These are phyloP conservation scores for Penaeus monodon DNA, from an alignment of 2,888 invertebrate genomes.

Conservation along the genomic window DNA sequence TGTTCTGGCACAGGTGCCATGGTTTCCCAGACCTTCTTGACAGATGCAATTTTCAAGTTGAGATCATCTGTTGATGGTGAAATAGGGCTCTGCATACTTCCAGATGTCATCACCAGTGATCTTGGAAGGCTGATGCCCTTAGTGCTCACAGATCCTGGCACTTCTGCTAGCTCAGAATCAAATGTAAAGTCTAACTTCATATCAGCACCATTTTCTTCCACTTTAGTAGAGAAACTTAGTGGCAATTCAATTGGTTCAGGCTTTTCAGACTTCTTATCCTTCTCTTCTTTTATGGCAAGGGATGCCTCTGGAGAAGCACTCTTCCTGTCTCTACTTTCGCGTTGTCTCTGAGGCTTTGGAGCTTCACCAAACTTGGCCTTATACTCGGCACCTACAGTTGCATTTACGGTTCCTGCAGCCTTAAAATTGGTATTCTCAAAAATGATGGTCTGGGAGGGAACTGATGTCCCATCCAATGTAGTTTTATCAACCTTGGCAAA, in stretches of 20 bases:
- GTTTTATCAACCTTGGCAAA: constrained; percentile 72
- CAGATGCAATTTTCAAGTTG: constrained; percentile 93
- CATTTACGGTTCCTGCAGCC: constrained; percentile 75
- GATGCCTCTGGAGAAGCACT: constrained; percentile 47
- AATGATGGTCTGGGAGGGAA: constrained; percentile 74
- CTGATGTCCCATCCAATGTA: constrained; percentile 78
- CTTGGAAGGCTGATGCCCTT: constrained; percentile 49
- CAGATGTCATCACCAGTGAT: constrained; percentile 49
- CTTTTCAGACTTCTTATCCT: constrained; percentile 58
- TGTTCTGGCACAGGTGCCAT: constrained; percentile 64
- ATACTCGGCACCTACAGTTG: constrained; percentile 67
- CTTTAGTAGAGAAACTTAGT: constrained; percentile 57
- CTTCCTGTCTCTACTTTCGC: constrained; percentile 66
- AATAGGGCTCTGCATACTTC: constrained; percentile 54
- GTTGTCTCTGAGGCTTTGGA: constrained; percentile 68
- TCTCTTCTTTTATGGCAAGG: constrained; percentile 54
- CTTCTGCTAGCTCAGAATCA: constrained; percentile 79
- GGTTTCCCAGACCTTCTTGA: constrained; percentile 79
- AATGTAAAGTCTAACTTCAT: constrained; percentile 93
- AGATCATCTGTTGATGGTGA: constrained; percentile 77
- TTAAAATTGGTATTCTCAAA: constrained; percentile 94
- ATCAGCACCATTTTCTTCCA: constrained; percentile 81
- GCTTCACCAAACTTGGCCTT: constrained; percentile 73
- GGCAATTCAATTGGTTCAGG: constrained; percentile 66
- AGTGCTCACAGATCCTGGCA: constrained; percentile 46